Evolutionary conservation across 1,140 invertebrate species (phyloP).

Genomic region (Dendroctonus valens): DNA sequence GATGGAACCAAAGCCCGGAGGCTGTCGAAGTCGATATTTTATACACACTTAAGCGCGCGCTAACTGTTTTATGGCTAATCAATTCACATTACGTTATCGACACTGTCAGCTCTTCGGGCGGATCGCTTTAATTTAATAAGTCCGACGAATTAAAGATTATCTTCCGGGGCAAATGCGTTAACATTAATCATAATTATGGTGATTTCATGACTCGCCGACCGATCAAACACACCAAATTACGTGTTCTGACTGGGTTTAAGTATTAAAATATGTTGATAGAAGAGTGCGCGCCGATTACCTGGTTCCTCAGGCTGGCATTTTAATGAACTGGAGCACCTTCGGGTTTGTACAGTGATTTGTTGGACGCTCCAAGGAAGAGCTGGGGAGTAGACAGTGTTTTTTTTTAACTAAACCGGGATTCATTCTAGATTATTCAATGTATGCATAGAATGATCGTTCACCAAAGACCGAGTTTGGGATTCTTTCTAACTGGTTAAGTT

Average conservation of each 20-base stretch:
- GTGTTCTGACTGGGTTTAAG: constrained; percentile 22
- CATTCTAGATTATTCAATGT: too few relatives aligned
- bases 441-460: too few relatives aligned
- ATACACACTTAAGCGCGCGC: constrained; percentile 9
- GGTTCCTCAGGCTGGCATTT: constrained; percentile 24
- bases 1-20: too few relatives aligned
- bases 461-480: too few relatives aligned
- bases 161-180: constrained; percentile 24
- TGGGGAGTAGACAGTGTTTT: too few relatives aligned
- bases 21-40: not conserved
- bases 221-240: constrained; percentile 31
- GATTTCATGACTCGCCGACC: constrained; percentile 24
- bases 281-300: constrained; percentile 16
- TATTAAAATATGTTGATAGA: constrained; percentile 33
- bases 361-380: too few relatives aligned
- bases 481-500: too few relatives aligned
- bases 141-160: constrained; percentile 32
- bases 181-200: constrained; percentile 35
- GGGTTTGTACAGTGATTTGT: too few relatives aligned
- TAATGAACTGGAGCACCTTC: constrained; percentile 10
- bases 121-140: constrained; percentile 32
- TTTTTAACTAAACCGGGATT: too few relatives aligned
- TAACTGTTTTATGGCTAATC: constrained; percentile 24
- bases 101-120: constrained; percentile 14
- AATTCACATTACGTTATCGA: constrained; percentile 24